phyloP scores from a whole-genome alignment of 2,888 invertebrate species.

The Strigamia maritima region DNA sequence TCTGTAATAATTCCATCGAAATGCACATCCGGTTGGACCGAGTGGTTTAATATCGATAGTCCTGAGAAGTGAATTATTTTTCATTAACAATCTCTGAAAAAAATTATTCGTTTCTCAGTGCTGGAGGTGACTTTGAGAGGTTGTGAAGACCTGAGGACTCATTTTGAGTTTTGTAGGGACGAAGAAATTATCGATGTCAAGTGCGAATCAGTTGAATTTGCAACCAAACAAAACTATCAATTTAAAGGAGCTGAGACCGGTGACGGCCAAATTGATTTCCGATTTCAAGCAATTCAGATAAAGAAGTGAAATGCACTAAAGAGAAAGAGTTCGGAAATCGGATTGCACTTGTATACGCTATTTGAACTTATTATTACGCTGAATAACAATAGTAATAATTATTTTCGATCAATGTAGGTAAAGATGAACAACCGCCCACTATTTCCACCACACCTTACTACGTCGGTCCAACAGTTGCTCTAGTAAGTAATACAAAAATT shows the following conservation, averaged over 20 bases:
- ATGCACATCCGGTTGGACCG: conserved; percentile 50
- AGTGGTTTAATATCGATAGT: conserved; percentile 49
- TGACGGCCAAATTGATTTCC: conserved; percentile 43
- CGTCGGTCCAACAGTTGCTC: not conserved
- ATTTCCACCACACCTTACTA: not conserved
- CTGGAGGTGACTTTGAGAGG: conserved; percentile 47
- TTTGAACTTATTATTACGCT: not conserved
- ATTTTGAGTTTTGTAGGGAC: conserved; percentile 45
- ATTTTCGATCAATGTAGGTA: not conserved
- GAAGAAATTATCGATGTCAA: conserved; percentile 46
- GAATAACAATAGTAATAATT: not conserved
- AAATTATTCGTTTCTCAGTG: not conserved
- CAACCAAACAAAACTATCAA: not conserved
- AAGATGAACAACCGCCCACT: not conserved
- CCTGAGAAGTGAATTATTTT: conserved; percentile 13
- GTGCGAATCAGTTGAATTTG: conserved; percentile 43
- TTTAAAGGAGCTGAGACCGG: not conserved
- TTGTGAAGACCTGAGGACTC: conserved; percentile 45
- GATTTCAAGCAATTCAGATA: conserved; percentile 43
- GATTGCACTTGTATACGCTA: conserved; percentile 46
- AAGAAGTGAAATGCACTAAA: conserved; percentile 45
- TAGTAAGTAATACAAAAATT: not conserved
- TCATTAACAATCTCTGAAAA: no score
- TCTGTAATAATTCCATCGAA: not conserved
- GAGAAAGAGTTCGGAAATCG: no score